Percentiles rank a stretch among this genome's conserved stretches.
Conservation (phyloP, 2,797 vertebrate species). For the Potorous gilbertii region DNA sequence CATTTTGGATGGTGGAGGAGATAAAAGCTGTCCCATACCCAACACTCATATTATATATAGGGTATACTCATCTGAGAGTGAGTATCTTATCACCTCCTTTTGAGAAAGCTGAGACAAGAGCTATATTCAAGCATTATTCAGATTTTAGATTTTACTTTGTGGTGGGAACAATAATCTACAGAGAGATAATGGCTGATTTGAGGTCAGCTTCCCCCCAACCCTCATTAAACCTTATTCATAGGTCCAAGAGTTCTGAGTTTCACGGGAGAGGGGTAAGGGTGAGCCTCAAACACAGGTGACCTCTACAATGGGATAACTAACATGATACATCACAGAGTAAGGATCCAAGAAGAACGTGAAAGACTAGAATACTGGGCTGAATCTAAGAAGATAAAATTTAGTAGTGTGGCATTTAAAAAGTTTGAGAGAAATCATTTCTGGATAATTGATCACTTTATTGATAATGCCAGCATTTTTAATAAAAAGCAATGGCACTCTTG, state of each 20-base stretch:
- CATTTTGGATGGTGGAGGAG: not conserved
- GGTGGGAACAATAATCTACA: not conserved
- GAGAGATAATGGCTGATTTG: not conserved
- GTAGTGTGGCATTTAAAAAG: too few relatives aligned
- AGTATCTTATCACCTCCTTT: not conserved
- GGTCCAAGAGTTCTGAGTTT: not conserved
- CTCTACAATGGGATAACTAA: not conserved
- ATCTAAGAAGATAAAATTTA: not conserved
- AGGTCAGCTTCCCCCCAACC: not conserved
- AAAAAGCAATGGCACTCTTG: too few relatives aligned
- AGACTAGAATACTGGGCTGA: not conserved
- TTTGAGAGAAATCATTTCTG: too few relatives aligned
- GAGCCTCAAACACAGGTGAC: not conserved
- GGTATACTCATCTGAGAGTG: not conserved
- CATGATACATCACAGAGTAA: not conserved
- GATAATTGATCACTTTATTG: too few relatives aligned
- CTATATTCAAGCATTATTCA: not conserved
- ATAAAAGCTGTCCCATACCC: not conserved
- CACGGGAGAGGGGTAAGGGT: not conserved
- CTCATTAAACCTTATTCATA: not conserved
- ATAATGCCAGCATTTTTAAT: too few relatives aligned
- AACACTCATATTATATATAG: not conserved
- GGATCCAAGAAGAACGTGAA: not conserved
- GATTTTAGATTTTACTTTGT: not conserved
- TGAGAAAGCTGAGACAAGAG: not conserved